Evolutionary conservation across 2,888 invertebrate genomes (phyloP).

Genomic region (Eremobia ochroleuca): DNA sequence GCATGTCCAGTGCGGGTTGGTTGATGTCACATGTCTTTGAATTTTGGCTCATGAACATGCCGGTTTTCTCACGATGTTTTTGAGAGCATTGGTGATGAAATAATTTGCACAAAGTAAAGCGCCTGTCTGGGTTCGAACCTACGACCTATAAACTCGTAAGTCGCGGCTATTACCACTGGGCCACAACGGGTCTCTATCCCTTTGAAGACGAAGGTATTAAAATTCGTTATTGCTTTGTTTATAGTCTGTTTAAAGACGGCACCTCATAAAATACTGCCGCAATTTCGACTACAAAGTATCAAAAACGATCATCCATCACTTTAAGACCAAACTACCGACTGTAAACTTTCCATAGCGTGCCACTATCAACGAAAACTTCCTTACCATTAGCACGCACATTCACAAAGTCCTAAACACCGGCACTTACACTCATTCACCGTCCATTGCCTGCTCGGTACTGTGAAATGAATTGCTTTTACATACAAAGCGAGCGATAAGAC

Average conservation of each 20-base stretch:
- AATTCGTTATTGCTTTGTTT: background rate
- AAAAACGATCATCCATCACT: conserved; percentile 17
- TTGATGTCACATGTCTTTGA: no score
- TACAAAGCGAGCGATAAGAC: conserved; percentile 48
- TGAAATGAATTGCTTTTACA: conserved; percentile 42
- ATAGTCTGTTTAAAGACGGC: background rate
- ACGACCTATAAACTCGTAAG: background rate
- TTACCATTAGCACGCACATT: conserved; percentile 20
- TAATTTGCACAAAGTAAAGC: no score
- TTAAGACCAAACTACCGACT: conserved; percentile 10
- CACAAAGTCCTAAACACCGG: conserved; percentile 19
- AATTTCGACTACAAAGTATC: conserved; percentile 1
- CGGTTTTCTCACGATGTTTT: no score
- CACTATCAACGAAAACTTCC: conserved; percentile 26
- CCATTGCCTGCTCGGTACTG: conserved; percentile 41
- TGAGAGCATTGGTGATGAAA: no score
- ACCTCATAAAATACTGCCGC: background rate
- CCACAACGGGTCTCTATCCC: background rate
- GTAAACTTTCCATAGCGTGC: conserved; percentile 20
- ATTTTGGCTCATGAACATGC: no score
- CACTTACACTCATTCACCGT: conserved; percentile 36
- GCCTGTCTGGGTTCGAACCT: background rate
- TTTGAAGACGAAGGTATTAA: conserved; percentile 5
- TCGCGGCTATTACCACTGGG: background rate
- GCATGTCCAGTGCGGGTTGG: no score